Base-by-base conservation (phyloP, 2,888 invertebrate genomes). In the Quadroppia sp. region DNA sequence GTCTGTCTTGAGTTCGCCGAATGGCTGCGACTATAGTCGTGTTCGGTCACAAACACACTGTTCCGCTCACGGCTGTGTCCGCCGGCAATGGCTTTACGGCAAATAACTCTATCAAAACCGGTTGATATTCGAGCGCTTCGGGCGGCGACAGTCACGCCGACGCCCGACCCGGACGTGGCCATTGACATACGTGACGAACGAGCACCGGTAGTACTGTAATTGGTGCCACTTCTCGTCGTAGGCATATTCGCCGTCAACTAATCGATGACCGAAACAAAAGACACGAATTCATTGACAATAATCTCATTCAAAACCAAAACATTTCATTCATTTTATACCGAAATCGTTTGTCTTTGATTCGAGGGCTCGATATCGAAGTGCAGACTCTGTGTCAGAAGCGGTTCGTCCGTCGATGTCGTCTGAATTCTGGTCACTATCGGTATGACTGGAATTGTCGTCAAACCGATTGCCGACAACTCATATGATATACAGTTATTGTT, bases 271-370 rank as follows among this genome's bases (percentile, higher is more conserved):
- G 36, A n/a, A n/a, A n/a, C n/a, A n/a, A n/a, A n/a, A n/a, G n/a
- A n/a, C n/a, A n/a, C n/a, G n/a, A 40, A 67, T 40, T 23, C 7
- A 23, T 40, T 40, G 4, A 36, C 36, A 20, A 40, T n/a, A n/a
- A 17, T 13, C 20, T 2, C 2, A 36, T 13, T 7, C 36, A 36
- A 67, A 40, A 13, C 20, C 36, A n/a, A 23, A 17, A 40, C 1
- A 20, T 32, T 32, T 59, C 7, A 30, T 32, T n/a, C 11, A 64
- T 36, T 42, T 36, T 7, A 23, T 67, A 67, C 67, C 67, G 67
- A 67, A 40, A 67, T 40, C 40, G 67, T 67, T 67, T 40, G 67
- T 36, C 67, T 67, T 20, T 40, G 40, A 42, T 67, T 67, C n/a
- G 67, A 9, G n/a, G n/a, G n/a, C 6, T 67, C 67, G 13, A 67